A percentile compares a stretch with the other conserved stretches of the same genome.
phyloP scores from a whole-genome alignment of 1,140 invertebrate genomes.

The Galendromus occidentalis region DNA sequence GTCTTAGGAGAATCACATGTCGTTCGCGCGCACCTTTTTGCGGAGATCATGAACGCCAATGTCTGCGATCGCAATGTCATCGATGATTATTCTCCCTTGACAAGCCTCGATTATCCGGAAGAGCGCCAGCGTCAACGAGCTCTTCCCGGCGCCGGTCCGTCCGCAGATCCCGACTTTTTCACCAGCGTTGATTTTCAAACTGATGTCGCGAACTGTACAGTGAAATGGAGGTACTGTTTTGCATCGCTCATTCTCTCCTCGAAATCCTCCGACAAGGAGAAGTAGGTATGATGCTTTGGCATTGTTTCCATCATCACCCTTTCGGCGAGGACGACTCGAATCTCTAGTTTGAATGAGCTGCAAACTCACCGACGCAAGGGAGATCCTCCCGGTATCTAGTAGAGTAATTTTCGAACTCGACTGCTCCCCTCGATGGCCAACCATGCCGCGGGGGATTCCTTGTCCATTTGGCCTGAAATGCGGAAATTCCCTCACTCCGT shows the following conservation, averaged over 20 bases:
- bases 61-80: conserved; percentile 25
- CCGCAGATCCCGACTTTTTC: conserved; percentile 44
- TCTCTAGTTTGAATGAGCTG: background rate
- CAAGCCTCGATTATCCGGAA: conserved; percentile 28
- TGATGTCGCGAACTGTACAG: conserved; percentile 38
- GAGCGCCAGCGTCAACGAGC: conserved; percentile 26
- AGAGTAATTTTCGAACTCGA: conserved; percentile 45
- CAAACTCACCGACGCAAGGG: background rate
- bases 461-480: conserved; percentile 14
- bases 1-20: no score
- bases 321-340: no score
- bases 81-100: conserved; percentile 26
- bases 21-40: no score
- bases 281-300: no score
- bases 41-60: conserved; percentile 56
- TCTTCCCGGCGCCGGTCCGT: conserved; percentile 34
- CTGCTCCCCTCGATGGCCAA: conserved; percentile 47
- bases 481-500: no score
- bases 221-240: no score
- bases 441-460: conserved; percentile 4
- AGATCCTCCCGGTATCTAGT: conserved; percentile 40
- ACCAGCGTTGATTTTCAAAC: conserved; percentile 44
- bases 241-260: no score
- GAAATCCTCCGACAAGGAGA: no score
- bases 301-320: no score